Evolutionary conservation across 2,113 vertebrate genomes (phyloP), one percentile per base, ranked within the genome.

Genomic region (Sakesphorus luctuosus): DNA sequence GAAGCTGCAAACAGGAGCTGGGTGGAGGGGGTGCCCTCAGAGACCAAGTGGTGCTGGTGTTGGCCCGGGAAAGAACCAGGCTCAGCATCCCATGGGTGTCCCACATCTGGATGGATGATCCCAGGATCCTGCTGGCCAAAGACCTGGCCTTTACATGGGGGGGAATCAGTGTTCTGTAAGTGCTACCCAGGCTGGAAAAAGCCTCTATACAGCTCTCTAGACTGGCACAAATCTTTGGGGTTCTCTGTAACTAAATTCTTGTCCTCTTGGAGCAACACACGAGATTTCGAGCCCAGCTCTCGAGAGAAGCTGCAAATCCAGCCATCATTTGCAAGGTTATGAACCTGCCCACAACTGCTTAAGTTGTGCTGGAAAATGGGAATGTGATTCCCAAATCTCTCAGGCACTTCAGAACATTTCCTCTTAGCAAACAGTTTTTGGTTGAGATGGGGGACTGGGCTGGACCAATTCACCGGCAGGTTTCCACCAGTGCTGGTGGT

Each of bases 181-280:
- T 11, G 29, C 18, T 31, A 28, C 5, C 46, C 53, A 13, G 8
- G 7, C 20, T 75, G 49, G 44, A 25, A 50, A 80, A 55, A 38
- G 40, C 58, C 8, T 5, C 18, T 4, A 13, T 14, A 23, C n/a
- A 69, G 23, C 36, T 38, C 38, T 28, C n/a, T 0, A 1, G 11
- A 24, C 31, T 11, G 15, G 10, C 46, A 80, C 25, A 36, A 79
- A 49, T 23, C 17, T 44, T 65, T 71, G 8, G 28, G 3, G 5
- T 38, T 85, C 52, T 67, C 14, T 18, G 38, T 72, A 68, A 50
- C 43, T 11, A 49, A 88, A 88, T 35, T 58, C 38, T 56, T 33
- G 17, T 82, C 44, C 31, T 75, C 7, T 8, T 19, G 44, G 38
- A 72, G 56, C 26, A 75, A 61, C 15, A 6, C 16, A 14, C 28